These are phyloP conservation scores for Psephotus haematonotus DNA, from an alignment of 2,113 vertebrate genomes.

Conservation along the genomic window DNA sequence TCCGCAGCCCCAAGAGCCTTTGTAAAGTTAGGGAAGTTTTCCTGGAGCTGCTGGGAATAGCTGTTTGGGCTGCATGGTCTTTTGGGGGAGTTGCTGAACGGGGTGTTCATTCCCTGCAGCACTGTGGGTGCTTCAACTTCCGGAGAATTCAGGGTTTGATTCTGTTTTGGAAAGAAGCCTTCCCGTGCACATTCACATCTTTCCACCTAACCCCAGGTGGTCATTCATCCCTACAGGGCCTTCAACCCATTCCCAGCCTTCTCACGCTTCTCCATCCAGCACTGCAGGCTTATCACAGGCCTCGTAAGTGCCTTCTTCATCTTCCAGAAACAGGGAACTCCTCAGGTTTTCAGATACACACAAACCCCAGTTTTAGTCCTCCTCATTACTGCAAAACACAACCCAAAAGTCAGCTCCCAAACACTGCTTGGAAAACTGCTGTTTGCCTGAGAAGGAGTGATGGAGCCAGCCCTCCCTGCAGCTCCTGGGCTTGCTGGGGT, in stretches of 20 bases:
- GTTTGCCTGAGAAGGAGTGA: not conserved
- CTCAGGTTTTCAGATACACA: not conserved
- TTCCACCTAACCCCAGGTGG: not conserved
- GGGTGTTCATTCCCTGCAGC: not conserved
- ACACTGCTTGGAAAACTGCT: rapidly evolving
- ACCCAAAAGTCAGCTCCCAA: not conserved
- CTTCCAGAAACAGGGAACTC: not conserved
- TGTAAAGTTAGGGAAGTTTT: not conserved
- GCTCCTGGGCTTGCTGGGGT: not conserved
- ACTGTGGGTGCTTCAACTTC: not conserved
- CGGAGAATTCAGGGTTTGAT: not conserved
- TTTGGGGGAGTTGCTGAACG: not conserved
- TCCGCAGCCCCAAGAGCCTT: not conserved
- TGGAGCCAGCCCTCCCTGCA: not conserved
- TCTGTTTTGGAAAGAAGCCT: not conserved
- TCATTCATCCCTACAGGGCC: not conserved
- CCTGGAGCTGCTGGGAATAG: not conserved
- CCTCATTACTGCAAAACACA: not conserved
- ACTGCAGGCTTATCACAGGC: not conserved
- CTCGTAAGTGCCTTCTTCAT: not conserved
- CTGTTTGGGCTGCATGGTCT: rapidly evolving
- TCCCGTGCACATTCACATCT: too few species aligned
- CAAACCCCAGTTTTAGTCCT: not conserved
- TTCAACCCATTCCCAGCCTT: not conserved
- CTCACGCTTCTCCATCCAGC: not conserved